Conservation (phyloP, 2,888 invertebrate genomes). For the Diaphora mendica region DNA sequence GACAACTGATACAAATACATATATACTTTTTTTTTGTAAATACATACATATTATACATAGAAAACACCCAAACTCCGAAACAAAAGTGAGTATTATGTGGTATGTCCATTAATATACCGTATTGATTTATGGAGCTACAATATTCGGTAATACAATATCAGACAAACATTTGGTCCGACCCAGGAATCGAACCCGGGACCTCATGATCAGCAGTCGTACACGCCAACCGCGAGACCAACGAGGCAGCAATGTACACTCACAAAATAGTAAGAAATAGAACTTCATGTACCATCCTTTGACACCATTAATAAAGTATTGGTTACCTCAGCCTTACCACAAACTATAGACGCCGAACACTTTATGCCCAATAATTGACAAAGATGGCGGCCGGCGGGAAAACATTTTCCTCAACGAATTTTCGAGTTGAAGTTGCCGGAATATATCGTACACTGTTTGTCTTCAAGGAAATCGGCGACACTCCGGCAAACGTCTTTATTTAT, state of each 20-base stretch:
- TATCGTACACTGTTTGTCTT: slow-evolving; percentile 53
- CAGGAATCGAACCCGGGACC: no score
- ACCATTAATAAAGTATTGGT: slow-evolving; percentile 20
- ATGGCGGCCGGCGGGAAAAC: slow-evolving; percentile 65
- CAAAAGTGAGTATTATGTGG: slow-evolving; percentile 23
- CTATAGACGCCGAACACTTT: slow-evolving; percentile 56
- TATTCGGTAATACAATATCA: slow-evolving; percentile 1
- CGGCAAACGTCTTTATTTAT: slow-evolving; percentile 49
- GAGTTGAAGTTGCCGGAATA: slow-evolving; percentile 51
- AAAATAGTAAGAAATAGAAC: slow-evolving; percentile 43
- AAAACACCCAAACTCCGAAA: no score
- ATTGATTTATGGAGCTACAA: not conserved
- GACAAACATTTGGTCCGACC: no score
- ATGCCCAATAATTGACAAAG: slow-evolving; percentile 70
- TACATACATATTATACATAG: no score
- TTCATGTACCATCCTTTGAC: slow-evolving; percentile 38
- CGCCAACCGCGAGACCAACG: no score
- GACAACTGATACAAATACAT: no score
- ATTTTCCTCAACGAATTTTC: slow-evolving; percentile 59
- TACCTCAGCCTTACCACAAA: slow-evolving; percentile 38
- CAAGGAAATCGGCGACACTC: slow-evolving; percentile 44
- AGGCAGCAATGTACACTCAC: not conserved
- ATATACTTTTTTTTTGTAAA: no score
- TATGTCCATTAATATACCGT: not conserved
- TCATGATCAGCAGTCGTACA: no score